Evolutionary conservation across 2,888 invertebrate species (phyloP).

Genomic region (Ophioninae sp.): DNA sequence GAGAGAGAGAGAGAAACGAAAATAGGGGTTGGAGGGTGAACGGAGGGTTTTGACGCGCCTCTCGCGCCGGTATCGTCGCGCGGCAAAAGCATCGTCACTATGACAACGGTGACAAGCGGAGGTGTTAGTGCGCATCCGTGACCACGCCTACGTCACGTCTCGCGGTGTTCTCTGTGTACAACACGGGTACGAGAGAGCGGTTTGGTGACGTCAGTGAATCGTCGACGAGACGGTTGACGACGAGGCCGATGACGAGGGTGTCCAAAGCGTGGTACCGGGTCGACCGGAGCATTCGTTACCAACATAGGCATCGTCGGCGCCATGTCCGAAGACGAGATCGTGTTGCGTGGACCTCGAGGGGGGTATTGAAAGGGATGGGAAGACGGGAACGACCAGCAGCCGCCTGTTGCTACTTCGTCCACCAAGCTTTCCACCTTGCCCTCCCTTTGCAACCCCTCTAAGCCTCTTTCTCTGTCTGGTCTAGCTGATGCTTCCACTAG

Average conservation of each 20-base stretch:
- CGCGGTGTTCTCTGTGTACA: constrained; percentile 12
- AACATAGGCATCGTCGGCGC: constrained; percentile 68
- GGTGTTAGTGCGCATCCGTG: constrained; percentile 81
- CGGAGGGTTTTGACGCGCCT: constrained; percentile 70
- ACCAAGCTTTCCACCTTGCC: constrained; percentile 32
- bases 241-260: constrained; percentile 17
- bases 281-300: constrained; percentile 65
- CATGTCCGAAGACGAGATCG: constrained; percentile 70
- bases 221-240: constrained; percentile 41
- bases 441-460: constrained; percentile 48
- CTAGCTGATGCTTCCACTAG: constrained; percentile 60
- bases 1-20: constrained; percentile 27
- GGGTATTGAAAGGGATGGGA: constrained; percentile 60
- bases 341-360: constrained; percentile 67
- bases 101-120: constrained; percentile 79
- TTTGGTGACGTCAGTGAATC: constrained; percentile 76
- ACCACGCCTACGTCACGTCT: constrained; percentile 80
- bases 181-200: constrained; percentile 29
- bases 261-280: constrained; percentile 34
- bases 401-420: constrained; percentile 79
- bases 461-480: constrained; percentile 52
- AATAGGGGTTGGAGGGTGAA: not conserved
- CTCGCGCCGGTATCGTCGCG: constrained; percentile 74
- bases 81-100: constrained; percentile 75
- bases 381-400: constrained; percentile 68